Evolutionary conservation across 2,113 vertebrate species (phyloP), one percentile per base, ranked within the genome.

Genomic region (Vanacampus margaritifer): DNA sequence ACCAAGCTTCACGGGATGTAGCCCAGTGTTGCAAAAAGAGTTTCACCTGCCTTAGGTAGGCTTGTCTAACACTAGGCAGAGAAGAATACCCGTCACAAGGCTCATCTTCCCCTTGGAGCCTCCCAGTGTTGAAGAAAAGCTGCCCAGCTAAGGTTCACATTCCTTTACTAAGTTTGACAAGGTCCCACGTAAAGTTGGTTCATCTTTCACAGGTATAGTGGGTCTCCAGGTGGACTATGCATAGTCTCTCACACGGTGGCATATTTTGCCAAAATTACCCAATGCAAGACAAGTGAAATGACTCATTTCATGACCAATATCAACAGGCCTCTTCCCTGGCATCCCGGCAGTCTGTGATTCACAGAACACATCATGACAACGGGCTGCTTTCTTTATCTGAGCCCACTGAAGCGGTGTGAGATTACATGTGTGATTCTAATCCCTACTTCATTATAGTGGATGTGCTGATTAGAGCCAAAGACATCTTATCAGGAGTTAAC

Each of bases 371-470:
- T 84, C 70, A 75, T 66, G 65, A 73, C 78, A 79, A 67, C 75
- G 68, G 46, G 57, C 19, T 23, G 43, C 16, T 67, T 45, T 73
- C 75, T 84, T 82, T 81, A 79, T 89, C 65, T 58, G 6, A 70
- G 41, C 59, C 61, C 69, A 67, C 61, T 82, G 79, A 79, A 86
- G 80, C 45, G 19, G 74, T 72, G 41, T 84, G 64, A 84, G 72
- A 82, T 87, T 82, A 80, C 79, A 86, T 69, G 71, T 56, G 39
- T 63, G 63, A 57, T 79, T 80, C 76, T 83, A 78, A 76, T 45
- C 60, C 67, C 65, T 60, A 48, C 73, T 57, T 82, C 68, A 64
- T 72, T 70, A 65, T 45, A 32, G 26, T 75, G 14, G 65, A 72
- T 26, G 37, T 68, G 53, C 59, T 54, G 59, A 79, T 75, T 35